Base-by-base conservation (phyloP, 2,797 vertebrate species). In the Luscinia megarhynchos region DNA sequence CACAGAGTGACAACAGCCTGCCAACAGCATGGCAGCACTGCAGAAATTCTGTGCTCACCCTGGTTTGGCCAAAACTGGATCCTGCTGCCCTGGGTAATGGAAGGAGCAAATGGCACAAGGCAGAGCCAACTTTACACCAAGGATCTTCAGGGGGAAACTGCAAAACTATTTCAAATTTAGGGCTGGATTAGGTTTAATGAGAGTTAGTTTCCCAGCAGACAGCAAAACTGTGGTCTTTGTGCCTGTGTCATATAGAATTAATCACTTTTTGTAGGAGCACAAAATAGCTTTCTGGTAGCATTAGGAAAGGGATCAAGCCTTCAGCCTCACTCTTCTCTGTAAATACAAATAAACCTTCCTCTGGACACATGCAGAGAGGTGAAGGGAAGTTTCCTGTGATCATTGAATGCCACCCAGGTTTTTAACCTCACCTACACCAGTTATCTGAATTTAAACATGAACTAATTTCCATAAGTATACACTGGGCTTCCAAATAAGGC, bases 1-100 rank as follows among this genome's bases (percentile, higher is more conserved):
- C 90, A 55, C 32, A 0, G 24, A 29, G 82, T 0, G 0, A 58
- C 63, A 50, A 40, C 11, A 55, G 54, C 51, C 45, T 7, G 27
- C 3, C 15, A 64, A 10, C 36, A 20, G 38, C 30, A 2, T 7
- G 53, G 84, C 81, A 67, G 90, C 27, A 4, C 53, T 7, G 12
- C 55, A 70, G 62, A 80, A 72, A 69, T 78, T 94, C 50, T 84
- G 74, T 34, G 19, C 83, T 78, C 10, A 0, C 55, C 8, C 2
- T 6, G 12, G 20, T 6, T 40, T 11, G 58, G 72, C 69, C 92
- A 62, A 23, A 20, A 40, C 48, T 10, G 20, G 34, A 10, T 57
- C 57, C 57, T 50, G 0, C n/a, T 45, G 59, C 22, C 30, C 57
- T 15, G 0, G 0, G 63, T 8, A 55, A 51, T 10, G 36, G 41